Evolutionary conservation across 2,888 invertebrate genomes (phyloP).

Genomic region (Apamea anceps): DNA sequence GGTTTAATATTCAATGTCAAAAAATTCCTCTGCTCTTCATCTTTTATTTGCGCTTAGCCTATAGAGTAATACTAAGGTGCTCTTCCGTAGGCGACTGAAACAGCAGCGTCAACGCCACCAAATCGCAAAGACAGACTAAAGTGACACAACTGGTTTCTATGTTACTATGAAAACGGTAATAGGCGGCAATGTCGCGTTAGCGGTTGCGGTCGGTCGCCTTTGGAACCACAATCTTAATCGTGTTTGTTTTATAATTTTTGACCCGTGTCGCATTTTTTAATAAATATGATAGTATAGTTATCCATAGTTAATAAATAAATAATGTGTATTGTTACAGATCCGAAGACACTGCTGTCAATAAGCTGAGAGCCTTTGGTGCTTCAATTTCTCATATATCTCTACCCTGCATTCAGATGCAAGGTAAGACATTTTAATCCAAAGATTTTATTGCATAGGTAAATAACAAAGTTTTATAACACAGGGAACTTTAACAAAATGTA

Average conservation of each 20-base stretch:
- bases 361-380: constrained; percentile 64
- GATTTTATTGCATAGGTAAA: neutral
- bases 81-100: neutral
- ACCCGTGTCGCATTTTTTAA: neutral
- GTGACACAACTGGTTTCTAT: neutral
- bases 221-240: neutral
- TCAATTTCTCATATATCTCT: constrained; percentile 55
- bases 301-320: too few relatives aligned
- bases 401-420: constrained; percentile 69
- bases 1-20: neutral
- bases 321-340: constrained; percentile 55
- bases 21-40: neutral
- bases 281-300: too few relatives aligned
- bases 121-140: neutral
- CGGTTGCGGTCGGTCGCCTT: neutral
- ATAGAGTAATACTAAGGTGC: neutral
- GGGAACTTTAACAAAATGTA: neutral
- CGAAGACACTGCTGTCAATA: constrained; percentile 45
- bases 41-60: neutral
- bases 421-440: constrained; percentile 47
- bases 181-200: neutral
- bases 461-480: neutral
- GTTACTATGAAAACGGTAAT: constrained; percentile 5
- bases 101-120: neutral
- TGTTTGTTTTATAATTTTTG: neutral